A percentile compares a stretch with the other conserved stretches of the same genome.
Evolutionary conservation across 2,113 vertebrate genomes (phyloP).

Genomic region (Psittacus erithacus): DNA sequence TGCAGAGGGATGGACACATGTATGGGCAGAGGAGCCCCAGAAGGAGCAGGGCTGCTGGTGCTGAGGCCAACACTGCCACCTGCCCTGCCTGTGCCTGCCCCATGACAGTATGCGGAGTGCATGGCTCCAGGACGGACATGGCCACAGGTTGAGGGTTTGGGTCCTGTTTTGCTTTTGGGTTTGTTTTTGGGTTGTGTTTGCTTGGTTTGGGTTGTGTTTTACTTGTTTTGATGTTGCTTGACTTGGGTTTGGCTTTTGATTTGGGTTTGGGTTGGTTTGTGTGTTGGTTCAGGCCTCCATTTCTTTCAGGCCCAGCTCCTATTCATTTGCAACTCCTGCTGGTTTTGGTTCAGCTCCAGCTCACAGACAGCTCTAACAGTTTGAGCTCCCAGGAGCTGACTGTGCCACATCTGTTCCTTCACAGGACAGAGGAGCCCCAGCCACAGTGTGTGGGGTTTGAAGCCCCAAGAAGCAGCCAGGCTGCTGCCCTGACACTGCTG

Average conservation of each 20-base stretch:
- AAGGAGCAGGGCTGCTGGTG: background rate
- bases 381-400: background rate
- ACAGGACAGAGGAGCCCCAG: background rate
- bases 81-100: background rate
- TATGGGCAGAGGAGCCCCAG: background rate
- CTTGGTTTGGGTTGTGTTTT: background rate
- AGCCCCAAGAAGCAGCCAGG: background rate
- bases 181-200: background rate
- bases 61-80: background rate
- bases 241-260: background rate
- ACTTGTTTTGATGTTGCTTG: background rate
- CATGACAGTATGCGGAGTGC: background rate
- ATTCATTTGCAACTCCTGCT: background rate
- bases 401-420: background rate
- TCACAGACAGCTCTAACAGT: background rate
- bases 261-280: background rate
- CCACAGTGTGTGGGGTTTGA: background rate
- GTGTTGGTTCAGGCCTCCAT: background rate
- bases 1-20: background rate
- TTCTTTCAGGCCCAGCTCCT: background rate
- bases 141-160: background rate
- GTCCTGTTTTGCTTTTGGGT: background rate
- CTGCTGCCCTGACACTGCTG: background rate
- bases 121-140: background rate
- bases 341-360: background rate